phyloP scores from a whole-genome alignment of 2,888 invertebrate species.

The Trissolcus brochymenae region DNA sequence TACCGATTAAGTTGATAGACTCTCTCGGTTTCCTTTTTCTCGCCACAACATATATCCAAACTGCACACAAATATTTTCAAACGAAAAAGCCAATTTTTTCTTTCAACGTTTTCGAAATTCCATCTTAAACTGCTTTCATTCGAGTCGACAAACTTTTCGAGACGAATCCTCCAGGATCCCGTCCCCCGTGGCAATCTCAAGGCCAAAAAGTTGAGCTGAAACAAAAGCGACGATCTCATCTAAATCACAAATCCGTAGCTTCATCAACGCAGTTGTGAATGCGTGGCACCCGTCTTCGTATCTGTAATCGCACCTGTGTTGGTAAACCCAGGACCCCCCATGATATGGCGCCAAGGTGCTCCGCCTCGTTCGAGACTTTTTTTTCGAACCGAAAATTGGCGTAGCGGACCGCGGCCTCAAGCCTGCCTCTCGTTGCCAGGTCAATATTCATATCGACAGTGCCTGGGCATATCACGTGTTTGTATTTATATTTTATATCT shows the following conservation, averaged over 20 bases:
- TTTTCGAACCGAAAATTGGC: conserved; percentile 29
- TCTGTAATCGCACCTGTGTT: conserved; percentile 61
- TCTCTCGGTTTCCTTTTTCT: conserved; percentile 18
- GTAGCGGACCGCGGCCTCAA: conserved; percentile 40
- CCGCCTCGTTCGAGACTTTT: conserved; percentile 68
- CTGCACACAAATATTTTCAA: not conserved
- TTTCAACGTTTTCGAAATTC: not conserved
- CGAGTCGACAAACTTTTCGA: not conserved
- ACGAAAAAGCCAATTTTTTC: not conserved
- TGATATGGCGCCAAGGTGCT: conserved; percentile 76
- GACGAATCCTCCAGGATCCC: conserved; percentile 12
- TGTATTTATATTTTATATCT: conserved; percentile 14
- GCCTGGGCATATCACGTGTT: conserved; percentile 32
- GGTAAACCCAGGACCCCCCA: conserved; percentile 72
- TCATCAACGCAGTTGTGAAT: conserved; percentile 60
- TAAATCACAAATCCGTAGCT: conserved; percentile 75
- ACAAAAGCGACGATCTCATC: conserved; percentile 72
- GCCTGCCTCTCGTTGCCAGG: conserved; percentile 31
- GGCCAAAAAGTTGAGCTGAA: conserved; percentile 62
- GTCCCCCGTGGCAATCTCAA: conserved; percentile 60
- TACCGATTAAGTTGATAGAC: conserved; percentile 72
- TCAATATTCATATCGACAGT: conserved; percentile 31
- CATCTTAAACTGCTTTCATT: not conserved
- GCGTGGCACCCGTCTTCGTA: not conserved
- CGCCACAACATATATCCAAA: not conserved